Base-by-base conservation (phyloP, 2,888 invertebrate species). In the Caenorhabditis auriculariae region DNA sequence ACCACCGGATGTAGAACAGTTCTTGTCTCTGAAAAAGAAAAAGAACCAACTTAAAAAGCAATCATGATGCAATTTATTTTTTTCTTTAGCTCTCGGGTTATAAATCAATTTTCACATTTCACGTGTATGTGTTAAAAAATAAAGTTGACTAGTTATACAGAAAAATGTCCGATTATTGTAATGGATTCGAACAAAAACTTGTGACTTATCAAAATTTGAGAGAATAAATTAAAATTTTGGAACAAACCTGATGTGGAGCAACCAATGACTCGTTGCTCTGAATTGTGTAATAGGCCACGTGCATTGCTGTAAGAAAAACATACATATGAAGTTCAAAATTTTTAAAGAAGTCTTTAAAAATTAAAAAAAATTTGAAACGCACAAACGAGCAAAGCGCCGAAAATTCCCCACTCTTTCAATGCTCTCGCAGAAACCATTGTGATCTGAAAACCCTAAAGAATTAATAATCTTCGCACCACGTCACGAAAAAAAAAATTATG, bases 281-380 rank as follows among this genome's bases (percentile, higher is more conserved):
- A 41, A 77, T 77, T 23, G 61, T 71, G 67, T 77, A 77, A 64
- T 77, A 77, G 23, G 74, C 73, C 48, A 65, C 71, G 55, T 77
- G 77, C 66, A 77, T 72, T 1, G 69, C 75, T 75, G 54, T 49
- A 64, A 58, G 9, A 7, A 4, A 7, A 9, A 6, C n/a, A n/a
- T n/a, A n/a, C n/a, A n/a, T n/a, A n/a, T n/a, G 9, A 47, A 5
- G 32, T 35, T 47, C 21, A 17, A 41, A 41, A 35, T 35, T 12
- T 35, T 35, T 12, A 35, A 35, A 35, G n/a, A n/a, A n/a, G n/a
- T n/a, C n/a, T n/a, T n/a, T n/a, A n/a, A n/a, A n/a, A n/a, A n/a
- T n/a, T n/a, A n/a, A n/a, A n/a, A n/a, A n/a, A n/a, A n/a, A n/a
- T n/a, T n/a, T n/a, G n/a, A n/a, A n/a, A n/a, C n/a, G n/a, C n/a